Evolutionary conservation across 2,113 vertebrate genomes (phyloP), one percentile per base, ranked within the genome.

Genomic region (Atrichornis clamosus): DNA sequence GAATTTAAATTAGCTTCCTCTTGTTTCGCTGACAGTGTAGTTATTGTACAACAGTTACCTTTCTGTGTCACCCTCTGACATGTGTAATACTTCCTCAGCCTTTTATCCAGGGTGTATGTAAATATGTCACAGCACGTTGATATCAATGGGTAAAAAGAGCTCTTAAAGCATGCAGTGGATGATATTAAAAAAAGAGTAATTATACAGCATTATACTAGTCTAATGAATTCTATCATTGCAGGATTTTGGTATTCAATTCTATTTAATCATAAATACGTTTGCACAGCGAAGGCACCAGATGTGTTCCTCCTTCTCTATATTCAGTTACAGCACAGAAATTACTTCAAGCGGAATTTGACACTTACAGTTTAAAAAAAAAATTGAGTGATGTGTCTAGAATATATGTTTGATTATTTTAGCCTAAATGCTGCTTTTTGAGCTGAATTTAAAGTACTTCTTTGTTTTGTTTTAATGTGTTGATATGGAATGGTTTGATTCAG

Each of bases 201-300:
- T 96, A 96, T 90, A 73, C 83, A 90, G 60, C 76, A 94, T 95
- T 96, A 84, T 95, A 74, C 69, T 85, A 77, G 60, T 84, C 60
- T 93, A 90, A 95, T 97, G 76, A 96, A 89, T 96, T 96, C 86
- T 90, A 41, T 94, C 76, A 73, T 82, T 84, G 83, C 80, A 84
- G 86, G 73, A 92, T 95, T 97, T 96, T 92, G 73, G 44, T 96
- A 93, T 96, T 95, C 92, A 96, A 0, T 77, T 96, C 44, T 81
- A n/a, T 87, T 93, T 94, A 94, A 93, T 94, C 91, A 94, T 78
- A 96, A 92, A 78, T 89, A 94, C 15, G 2, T 80, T 93, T 93
- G 90, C 88, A 89, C 73, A 94, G 69, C 55, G 37, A 64, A 81
- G 79, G 79, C 92, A 96, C 88, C 95, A 96, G 92, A 94, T 96